Evolutionary conservation across 2,797 vertebrate species (phyloP).

Genomic region (Xenopus petersii): DNA sequence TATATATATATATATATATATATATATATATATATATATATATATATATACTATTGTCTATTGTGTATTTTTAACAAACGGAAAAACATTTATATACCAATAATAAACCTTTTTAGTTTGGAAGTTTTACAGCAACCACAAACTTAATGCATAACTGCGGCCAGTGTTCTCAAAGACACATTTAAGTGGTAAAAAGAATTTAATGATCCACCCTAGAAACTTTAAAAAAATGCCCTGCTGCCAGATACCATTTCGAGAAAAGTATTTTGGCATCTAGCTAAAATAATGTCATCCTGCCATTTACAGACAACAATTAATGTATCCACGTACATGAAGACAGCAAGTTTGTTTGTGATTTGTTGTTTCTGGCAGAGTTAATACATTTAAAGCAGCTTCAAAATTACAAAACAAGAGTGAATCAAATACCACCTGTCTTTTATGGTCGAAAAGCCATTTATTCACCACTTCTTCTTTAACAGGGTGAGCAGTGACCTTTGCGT

Average conservation of each 20-base stretch:
- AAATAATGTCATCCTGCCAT: slow-evolving; percentile 45
- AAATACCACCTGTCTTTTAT: slow-evolving; percentile 58
- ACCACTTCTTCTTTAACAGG: slow-evolving; percentile 52
- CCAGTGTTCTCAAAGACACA: slow-evolving; percentile 21
- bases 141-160: slow-evolving; percentile 33
- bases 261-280: slow-evolving; percentile 37
- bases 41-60: too few species aligned
- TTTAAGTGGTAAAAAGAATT: slow-evolving; percentile 35
- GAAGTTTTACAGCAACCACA: slow-evolving; percentile 33
- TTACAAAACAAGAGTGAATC: slow-evolving; percentile 57
- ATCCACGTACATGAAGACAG: slow-evolving; percentile 24
- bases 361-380: slow-evolving; percentile 57
- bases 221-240: slow-evolving; percentile 43
- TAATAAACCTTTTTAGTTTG: too few species aligned
- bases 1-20: too few species aligned
- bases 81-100: too few species aligned
- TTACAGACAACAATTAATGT: slow-evolving; percentile 49
- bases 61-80: too few species aligned
- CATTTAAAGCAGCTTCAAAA: slow-evolving; percentile 61
- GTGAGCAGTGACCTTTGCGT: slow-evolving; percentile 59
- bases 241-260: slow-evolving; percentile 44
- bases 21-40: too few species aligned
- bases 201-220: slow-evolving; percentile 47
- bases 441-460: slow-evolving; percentile 56
- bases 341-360: slow-evolving; percentile 57